A percentile compares a stretch with the other conserved stretches of the same genome.
Conservation (phyloP, 2,113 vertebrate genomes). For the Sapayoa aenigma region DNA sequence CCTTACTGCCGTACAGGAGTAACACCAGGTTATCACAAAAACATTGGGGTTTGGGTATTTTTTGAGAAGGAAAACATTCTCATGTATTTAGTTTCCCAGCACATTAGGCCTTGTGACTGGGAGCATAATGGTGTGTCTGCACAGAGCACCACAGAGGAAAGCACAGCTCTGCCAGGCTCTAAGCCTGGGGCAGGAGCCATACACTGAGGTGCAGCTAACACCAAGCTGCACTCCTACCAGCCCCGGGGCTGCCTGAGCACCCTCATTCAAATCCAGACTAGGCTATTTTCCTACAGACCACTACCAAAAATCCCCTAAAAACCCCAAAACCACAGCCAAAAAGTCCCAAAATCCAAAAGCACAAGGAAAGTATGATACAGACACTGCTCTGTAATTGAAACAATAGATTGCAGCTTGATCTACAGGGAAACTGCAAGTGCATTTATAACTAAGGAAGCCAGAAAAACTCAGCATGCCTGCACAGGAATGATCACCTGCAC, state of each 20-base stretch:
- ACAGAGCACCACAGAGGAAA: neutral
- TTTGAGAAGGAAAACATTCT: neutral
- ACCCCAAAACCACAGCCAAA: neutral
- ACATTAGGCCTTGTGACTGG: neutral
- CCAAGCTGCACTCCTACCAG: neutral
- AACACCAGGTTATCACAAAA: neutral
- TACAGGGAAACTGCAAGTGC: neutral
- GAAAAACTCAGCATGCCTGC: neutral
- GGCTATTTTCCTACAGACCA: neutral
- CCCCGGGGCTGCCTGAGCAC: rapidly evolving
- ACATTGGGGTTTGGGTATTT: neutral
- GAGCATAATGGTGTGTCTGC: neutral
- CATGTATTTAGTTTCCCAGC: neutral
- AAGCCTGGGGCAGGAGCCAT: neutral
- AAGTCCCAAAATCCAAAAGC: neutral
- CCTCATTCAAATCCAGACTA: neutral
- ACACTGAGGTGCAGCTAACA: neutral
- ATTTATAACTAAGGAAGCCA: neutral
- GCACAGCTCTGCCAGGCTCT: neutral
- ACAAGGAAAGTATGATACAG: neutral
- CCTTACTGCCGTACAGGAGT: neutral
- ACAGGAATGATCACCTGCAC: rapidly evolving
- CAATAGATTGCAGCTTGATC: neutral
- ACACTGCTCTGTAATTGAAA: neutral
- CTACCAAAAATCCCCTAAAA: neutral